phyloP scores from a whole-genome alignment of 2,888 invertebrate species.

The Zhuqinia jingwanae region DNA sequence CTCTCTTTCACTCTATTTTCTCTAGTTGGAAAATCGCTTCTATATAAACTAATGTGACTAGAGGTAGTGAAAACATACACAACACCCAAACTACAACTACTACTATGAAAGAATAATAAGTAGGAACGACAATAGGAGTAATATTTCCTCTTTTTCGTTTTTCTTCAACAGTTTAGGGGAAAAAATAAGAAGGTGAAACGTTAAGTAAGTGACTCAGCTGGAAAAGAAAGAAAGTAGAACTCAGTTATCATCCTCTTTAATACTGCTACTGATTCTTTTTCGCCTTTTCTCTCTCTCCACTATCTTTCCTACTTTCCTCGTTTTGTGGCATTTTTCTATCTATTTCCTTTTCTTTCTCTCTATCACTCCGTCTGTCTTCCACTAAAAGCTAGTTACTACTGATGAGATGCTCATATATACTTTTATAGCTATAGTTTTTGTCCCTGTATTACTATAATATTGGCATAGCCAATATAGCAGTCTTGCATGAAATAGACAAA shows the following conservation, averaged over 20 bases:
- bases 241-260: slow-evolving; percentile 71
- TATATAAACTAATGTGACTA: slow-evolving; percentile 18
- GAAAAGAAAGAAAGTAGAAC: slow-evolving; percentile 60
- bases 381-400: slow-evolving; percentile 42
- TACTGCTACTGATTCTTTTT: slow-evolving; percentile 62
- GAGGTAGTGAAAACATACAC: background rate
- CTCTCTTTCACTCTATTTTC: slow-evolving; percentile 28
- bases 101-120: slow-evolving; percentile 45
- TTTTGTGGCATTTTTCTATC: slow-evolving; percentile 50
- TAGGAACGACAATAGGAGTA: slow-evolving; percentile 52
- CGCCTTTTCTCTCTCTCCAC: slow-evolving; percentile 34
- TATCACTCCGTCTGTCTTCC: background rate
- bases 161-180: slow-evolving; percentile 65
- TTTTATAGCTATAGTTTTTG: no score
- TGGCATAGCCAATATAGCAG: no score
- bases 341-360: slow-evolving; percentile 21
- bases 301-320: slow-evolving; percentile 25
- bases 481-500: background rate
- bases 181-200: slow-evolving; percentile 66
- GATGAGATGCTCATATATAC: background rate
- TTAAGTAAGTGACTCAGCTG: slow-evolving; percentile 66
- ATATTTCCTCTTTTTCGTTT: slow-evolving; percentile 60
- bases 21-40: slow-evolving; percentile 11
- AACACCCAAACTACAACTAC: no score
- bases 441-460: background rate